Conservation (phyloP, 1,140 invertebrate species). For the Calephelis nemesis region DNA sequence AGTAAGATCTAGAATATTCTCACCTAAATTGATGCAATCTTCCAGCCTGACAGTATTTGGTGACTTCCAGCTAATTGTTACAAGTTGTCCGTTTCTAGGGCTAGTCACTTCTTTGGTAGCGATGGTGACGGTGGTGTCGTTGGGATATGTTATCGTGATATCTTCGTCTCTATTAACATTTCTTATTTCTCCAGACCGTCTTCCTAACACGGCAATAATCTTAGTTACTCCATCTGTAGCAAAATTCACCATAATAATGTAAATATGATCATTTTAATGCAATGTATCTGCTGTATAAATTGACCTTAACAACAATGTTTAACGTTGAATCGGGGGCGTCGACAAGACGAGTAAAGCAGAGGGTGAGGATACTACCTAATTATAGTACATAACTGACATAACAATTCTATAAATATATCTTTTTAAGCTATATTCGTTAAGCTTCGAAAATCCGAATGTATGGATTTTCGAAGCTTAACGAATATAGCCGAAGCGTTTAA, state of each 20-base stretch:
- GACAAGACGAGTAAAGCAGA: too few species aligned
- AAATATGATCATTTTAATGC: too few species aligned
- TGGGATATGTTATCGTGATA: slow-evolving; percentile 47
- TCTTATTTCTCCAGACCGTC: slow-evolving; percentile 40
- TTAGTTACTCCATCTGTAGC: slow-evolving; percentile 40
- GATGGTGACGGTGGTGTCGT: slow-evolving; percentile 46
- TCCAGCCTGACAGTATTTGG: slow-evolving; percentile 46
- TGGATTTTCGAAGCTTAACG: too few species aligned
- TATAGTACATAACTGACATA: too few species aligned
- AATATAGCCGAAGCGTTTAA: too few species aligned
- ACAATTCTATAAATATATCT: too few species aligned
- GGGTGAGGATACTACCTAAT: too few species aligned
- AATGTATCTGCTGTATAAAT: too few species aligned
- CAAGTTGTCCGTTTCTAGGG: slow-evolving; percentile 36
- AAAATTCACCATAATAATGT: neutral
- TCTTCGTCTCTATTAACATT: slow-evolving; percentile 44
- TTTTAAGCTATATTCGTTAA: too few species aligned
- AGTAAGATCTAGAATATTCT: slow-evolving; percentile 17
- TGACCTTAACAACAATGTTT: too few species aligned
- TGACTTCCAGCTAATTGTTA: slow-evolving; percentile 53
- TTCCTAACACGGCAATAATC: slow-evolving; percentile 49
- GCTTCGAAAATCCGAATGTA: too few species aligned
- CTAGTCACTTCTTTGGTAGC: slow-evolving; percentile 34
- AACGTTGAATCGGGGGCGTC: too few species aligned
- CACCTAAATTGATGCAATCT: slow-evolving; percentile 62